Base-by-base conservation (phyloP, 30 jellyfish, hydroid and myxozoan genomes). In the Clytia hemisphaerica region DNA sequence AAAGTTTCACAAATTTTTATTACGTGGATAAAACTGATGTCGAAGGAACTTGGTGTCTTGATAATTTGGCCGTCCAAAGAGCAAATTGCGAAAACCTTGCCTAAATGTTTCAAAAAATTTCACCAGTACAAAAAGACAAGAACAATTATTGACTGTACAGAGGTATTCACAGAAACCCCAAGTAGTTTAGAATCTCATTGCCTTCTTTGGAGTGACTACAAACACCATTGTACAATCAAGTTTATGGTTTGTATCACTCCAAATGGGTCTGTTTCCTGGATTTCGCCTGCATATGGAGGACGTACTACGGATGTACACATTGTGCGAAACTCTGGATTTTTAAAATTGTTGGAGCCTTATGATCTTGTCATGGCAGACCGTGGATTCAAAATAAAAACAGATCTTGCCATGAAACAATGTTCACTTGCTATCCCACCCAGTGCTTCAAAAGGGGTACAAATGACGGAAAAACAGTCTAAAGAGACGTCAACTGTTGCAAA, bases 351-450 rank as follows among this genome's bases (percentile, higher is more conserved):
- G 31, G 84, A 72, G 66, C 84, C 84, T 32, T 72, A 72, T 72
- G 79, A 55, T 58, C 74, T 51, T 51, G 26, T 72, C 22, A 72
- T 72, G 84, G 84, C 84, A 53, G 77, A 72, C 37, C 34, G 84
- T 34, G 84, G 84, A 21, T 51, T 72, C 31, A 72, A 51, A 72
- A 72, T 72, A 24, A 46, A 48, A 48, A 48, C 71, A 14, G 84
- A 55, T 37, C 73, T 66, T 22, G 78, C 74, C 10, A 37, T 66
- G 78, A 40, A 36, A 27, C 72, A 42, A 45, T 66, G 78, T 68
- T 10, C 74, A 18, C 81, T 69, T 14, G 31, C 45, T 10, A 72
- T 33, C 28, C 84, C 84, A 15, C 78, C 66, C 24, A 72, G 84
- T 55, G 70, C 49, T 29, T 76, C 84, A 33, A 46, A 44, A 6